Evolutionary conservation across 2,888 invertebrate species (phyloP).

Genomic region (Tenthredo amoena): DNA sequence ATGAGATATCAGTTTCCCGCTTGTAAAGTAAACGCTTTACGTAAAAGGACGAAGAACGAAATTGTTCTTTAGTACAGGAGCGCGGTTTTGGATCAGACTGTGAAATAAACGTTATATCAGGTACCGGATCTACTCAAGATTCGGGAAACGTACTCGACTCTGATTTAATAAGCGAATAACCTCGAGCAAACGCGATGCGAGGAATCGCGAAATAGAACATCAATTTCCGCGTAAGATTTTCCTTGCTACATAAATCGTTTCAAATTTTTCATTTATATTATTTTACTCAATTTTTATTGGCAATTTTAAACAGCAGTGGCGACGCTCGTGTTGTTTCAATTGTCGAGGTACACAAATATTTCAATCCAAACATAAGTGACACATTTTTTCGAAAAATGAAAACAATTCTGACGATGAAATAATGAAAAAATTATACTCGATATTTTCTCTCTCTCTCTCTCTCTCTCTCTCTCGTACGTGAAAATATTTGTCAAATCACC

Average conservation of each 20-base stretch:
- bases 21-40: not conserved
- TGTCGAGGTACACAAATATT: not conserved
- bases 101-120: not conserved
- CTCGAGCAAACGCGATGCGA: not conserved
- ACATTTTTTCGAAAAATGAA: not conserved
- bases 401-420: not conserved
- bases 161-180: slow-evolving; percentile 29
- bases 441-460: not conserved
- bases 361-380: not conserved
- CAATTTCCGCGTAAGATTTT: not conserved
- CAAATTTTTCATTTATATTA: not conserved
- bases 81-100: not conserved
- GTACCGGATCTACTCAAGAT: not conserved
- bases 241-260: not conserved
- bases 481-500: not conserved
- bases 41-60: not conserved
- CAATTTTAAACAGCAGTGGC: not conserved
- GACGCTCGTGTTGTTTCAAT: not conserved
- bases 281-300: not conserved
- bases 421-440: not conserved
- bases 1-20: not conserved
- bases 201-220: not conserved
- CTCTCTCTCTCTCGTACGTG: not conserved
- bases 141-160: not conserved
- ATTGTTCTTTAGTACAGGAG: not conserved